Percentiles rank a stretch among this genome's conserved stretches.
Evolutionary conservation across 2,888 invertebrate genomes (phyloP).

Genomic region (Eurytoma californica): DNA sequence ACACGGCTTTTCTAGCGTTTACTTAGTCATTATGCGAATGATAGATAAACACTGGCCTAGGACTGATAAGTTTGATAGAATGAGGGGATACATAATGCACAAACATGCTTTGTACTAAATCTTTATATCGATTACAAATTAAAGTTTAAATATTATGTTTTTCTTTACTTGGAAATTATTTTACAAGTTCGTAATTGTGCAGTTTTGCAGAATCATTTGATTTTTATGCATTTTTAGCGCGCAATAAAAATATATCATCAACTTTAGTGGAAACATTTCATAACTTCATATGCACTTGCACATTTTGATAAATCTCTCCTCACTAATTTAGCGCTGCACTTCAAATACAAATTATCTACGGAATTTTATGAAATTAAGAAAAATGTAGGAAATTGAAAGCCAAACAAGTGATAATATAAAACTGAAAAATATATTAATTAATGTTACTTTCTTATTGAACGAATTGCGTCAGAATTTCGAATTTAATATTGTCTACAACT

Average conservation of each 20-base stretch:
- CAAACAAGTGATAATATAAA: not conserved
- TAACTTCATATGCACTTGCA: not conserved
- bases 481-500: too few species aligned
- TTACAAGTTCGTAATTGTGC: not conserved
- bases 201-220: not conserved
- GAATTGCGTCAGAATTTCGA: too few species aligned
- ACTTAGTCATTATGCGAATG: slow-evolving; percentile 20
- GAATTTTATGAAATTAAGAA: not conserved
- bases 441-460: not conserved
- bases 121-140: not conserved
- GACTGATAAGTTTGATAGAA: slow-evolving; percentile 39
- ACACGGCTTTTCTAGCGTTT: slow-evolving; percentile 1
- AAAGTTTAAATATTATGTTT: not conserved
- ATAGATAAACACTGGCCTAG: slow-evolving; percentile 31
- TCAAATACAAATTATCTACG: too few species aligned
- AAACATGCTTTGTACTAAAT: slow-evolving; percentile 17
- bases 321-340: too few species aligned
- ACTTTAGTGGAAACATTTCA: not conserved
- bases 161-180: not conserved
- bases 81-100: slow-evolving; percentile 1
- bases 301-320: too few species aligned
- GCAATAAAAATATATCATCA: not conserved
- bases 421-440: not conserved
- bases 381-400: too few species aligned
- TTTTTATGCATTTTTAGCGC: not conserved